Evolutionary conservation across 35 echinoderm and acorn worm species (phyloP), one percentile per base, ranked within the genome.

Genomic region (Lytechinus variegatus): DNA sequence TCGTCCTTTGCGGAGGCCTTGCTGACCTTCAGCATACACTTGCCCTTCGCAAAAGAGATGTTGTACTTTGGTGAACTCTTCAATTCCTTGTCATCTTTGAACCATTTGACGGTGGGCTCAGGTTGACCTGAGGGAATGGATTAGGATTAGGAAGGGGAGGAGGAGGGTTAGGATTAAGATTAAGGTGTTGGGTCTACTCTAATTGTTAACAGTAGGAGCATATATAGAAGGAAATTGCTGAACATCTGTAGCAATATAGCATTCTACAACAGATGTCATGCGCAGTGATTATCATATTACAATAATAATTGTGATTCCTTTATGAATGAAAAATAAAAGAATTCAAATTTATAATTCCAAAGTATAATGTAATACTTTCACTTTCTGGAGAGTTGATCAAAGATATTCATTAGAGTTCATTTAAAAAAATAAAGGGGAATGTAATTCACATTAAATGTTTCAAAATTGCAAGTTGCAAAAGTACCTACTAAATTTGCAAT

Each of bases 61-160:
- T 96, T 86, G 87, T 98, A 99, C 94, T 97, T 95, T 87, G 92
- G 95, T 24, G 95, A 96, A 87, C 89, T 86, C 89, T 72, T 96
- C 19, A 99, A 53, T 55, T 96, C 94, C 58, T 94, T 97, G 87
- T 96, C 96, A 96, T 97, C 98, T 94, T 97, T 97, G 79, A 96
- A 99, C 98, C 98, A 99, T 95, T 95, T 97, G 92, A 99, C 91
- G 89, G 87, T 96, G 60, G 98, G 97, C 57, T 87, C 58, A 92
- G 97, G 97, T 52, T 96, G 97, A 52, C 98, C 98, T 96, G 61
- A 96, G 61, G 19, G 94, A 11, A n/a, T 54, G 90, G 54, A 57
- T 87, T 51, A 51, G 54, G 33, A 60, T 10, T 27, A 94, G 93
- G 92, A 87, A 44, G 72, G 79, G 95, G 92, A 94, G 10, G 92